These are phyloP conservation scores for Macrotus californicus DNA, from an alignment of 2,113 vertebrate genomes.

Conservation along the genomic window DNA sequence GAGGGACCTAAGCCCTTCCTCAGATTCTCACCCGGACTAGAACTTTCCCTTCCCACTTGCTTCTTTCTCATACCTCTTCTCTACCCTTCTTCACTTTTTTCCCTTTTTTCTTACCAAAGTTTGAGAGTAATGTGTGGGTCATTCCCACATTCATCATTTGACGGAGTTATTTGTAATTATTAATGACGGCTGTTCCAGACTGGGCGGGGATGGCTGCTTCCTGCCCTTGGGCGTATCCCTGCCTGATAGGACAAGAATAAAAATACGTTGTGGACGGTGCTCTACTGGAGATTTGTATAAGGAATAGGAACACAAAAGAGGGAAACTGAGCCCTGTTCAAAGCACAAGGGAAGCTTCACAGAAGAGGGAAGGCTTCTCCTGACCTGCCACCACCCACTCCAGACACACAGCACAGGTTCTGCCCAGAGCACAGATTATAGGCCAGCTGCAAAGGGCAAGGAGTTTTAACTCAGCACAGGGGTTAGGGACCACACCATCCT, in stretches of 20 bases:
- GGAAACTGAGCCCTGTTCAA: no score
- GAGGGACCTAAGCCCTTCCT: not conserved
- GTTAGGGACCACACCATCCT: no score
- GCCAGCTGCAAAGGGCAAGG: not conserved
- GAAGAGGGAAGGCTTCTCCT: no score
- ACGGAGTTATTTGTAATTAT: not conserved
- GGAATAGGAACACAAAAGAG: not conserved
- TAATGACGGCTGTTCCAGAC: not conserved
- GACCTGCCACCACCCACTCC: accelerated
- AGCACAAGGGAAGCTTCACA: not conserved
- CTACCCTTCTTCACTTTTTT: not conserved
- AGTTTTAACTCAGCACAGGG: not conserved
- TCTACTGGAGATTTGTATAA: accelerated
- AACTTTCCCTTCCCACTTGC: not conserved
- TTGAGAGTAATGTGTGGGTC: not conserved
- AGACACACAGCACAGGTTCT: accelerated
- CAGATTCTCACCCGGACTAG: not conserved
- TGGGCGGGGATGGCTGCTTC: not conserved
- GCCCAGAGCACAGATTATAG: no score
- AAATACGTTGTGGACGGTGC: not conserved
- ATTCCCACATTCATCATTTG: no score
- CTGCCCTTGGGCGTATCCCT: not conserved
- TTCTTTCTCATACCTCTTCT: not conserved
- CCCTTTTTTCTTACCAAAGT: not conserved
- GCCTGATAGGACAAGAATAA: not conserved